A percentile compares a stretch with the other conserved stretches of the same genome.
phyloP scores from a whole-genome alignment of 2,797 vertebrate genomes.

The Cheirogaleus major region DNA sequence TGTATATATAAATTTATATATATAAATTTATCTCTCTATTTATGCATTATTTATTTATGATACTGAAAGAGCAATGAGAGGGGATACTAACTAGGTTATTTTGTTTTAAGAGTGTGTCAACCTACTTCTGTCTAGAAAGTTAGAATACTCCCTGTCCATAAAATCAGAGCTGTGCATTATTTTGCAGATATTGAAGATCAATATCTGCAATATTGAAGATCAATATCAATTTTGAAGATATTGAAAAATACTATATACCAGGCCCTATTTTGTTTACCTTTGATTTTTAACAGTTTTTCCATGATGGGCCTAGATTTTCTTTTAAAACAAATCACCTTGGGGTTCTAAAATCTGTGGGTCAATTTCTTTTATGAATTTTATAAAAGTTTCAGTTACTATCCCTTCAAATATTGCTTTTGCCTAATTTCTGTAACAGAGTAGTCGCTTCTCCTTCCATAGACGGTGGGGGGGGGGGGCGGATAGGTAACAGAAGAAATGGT shows the following conservation, averaged over 20 bases:
- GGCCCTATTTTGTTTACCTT: neutral
- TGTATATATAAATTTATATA: neutral
- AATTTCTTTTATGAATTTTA: neutral
- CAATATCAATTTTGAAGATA: no score
- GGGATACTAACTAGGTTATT: neutral
- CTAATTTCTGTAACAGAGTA: neutral
- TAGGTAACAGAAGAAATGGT: no score
- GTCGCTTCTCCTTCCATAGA: no score
- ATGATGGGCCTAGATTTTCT: neutral
- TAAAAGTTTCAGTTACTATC: neutral
- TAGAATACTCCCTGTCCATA: neutral
- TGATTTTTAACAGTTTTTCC: neutral
- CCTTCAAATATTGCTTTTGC: neutral
- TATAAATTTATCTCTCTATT: neutral
- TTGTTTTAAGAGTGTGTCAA: neutral
- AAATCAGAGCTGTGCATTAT: neutral
- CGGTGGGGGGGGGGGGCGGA: fast-evolving
- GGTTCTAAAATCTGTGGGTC: neutral
- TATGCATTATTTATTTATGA: neutral
- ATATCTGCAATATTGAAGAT: neutral
- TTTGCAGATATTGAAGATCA: neutral
- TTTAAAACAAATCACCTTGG: neutral
- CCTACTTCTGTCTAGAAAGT: neutral
- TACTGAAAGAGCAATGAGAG: neutral
- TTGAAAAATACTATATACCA: neutral